phyloP scores from a whole-genome alignment of 1,140 invertebrate genomes.

The Doryteuthis pealeii region DNA sequence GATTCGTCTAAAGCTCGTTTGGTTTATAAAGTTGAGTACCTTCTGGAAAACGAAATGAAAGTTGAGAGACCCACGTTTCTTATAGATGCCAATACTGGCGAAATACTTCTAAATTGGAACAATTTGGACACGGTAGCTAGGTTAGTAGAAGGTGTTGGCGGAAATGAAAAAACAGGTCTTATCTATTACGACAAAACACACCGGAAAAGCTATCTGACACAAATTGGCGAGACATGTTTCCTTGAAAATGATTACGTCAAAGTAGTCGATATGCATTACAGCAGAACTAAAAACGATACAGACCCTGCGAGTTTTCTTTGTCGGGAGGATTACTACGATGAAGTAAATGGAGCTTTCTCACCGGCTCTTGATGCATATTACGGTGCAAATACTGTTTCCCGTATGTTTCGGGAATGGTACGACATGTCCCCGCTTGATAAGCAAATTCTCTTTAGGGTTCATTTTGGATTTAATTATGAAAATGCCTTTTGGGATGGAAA shows the following conservation, averaged over 20 bases:
- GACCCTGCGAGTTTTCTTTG: slow-evolving; percentile 22
- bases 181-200: slow-evolving; percentile 30
- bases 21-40: slow-evolving; percentile 22
- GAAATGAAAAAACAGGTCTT: slow-evolving; percentile 35
- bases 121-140: slow-evolving; percentile 22
- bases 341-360: slow-evolving; percentile 32
- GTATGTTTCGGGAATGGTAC: slow-evolving; percentile 34
- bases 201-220: slow-evolving; percentile 23
- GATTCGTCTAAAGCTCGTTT: slow-evolving; percentile 5
- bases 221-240: slow-evolving; percentile 22
- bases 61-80: slow-evolving; percentile 26
- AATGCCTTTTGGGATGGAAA: slow-evolving; percentile 26
- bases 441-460: slow-evolving; percentile 28
- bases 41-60: neutral
- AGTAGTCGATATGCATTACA: slow-evolving; percentile 30
- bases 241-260: slow-evolving; percentile 37
- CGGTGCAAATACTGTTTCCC: slow-evolving; percentile 18
- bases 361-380: slow-evolving; percentile 34
- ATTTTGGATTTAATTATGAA: slow-evolving; percentile 21
- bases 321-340: slow-evolving; percentile 21
- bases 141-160: slow-evolving; percentile 25
- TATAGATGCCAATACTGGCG: slow-evolving; percentile 27
- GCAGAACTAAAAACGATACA: slow-evolving; percentile 11
- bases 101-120: slow-evolving; percentile 23
- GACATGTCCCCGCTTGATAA: slow-evolving; percentile 14